Base-by-base conservation (phyloP, 1,140 invertebrate species). In the Akabosia matsudoensis region DNA sequence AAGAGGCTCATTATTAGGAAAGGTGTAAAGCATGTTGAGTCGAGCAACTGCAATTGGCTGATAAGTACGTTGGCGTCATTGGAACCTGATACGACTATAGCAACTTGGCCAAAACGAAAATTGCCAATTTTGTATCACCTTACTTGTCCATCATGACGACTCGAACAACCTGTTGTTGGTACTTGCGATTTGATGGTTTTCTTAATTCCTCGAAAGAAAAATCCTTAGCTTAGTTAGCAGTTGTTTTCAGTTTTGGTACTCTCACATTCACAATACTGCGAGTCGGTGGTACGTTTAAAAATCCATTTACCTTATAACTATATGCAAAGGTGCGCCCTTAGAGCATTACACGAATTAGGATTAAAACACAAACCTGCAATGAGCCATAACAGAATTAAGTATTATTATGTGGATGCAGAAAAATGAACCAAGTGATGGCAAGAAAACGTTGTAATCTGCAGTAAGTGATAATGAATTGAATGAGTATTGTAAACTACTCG, bases 381-480 rank as follows among this genome's bases (percentile, higher is more conserved):
- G 37, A 45, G 37, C 18, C 18, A 18, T n/a, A n/a, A n/a, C n/a
- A 45, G 37, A 45, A 45, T 45, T 45, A 45, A 45, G 18, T 45
- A 45, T 7, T 45, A 45, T 45, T n/a, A n/a, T n/a, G n/a, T n/a
- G n/a, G n/a, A n/a, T n/a, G 7, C 18, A 45, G 18, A 18, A 18
- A 18, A 45, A 22, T 22, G 54, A 56, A 13, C 54, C 14, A 22
- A 45, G 37, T 18, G 7, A 45, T 22, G 24, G 13, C 14, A 56
- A 56, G 24, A 56, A 56, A 16, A 56, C n/a, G 24, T 22, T 56
- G 14, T 24, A n/a, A 16, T 56, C 14, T 56, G 7, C 61, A 67
- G 61, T 30, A 67, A 30, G 61, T 67, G 61, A 67, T 67, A 67
- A 67, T 67, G 61, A 67, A 67, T 67, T 67, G 28, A 67, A 67